Conservation (phyloP, 2,113 vertebrate species). For the Megalops atlanticus region DNA sequence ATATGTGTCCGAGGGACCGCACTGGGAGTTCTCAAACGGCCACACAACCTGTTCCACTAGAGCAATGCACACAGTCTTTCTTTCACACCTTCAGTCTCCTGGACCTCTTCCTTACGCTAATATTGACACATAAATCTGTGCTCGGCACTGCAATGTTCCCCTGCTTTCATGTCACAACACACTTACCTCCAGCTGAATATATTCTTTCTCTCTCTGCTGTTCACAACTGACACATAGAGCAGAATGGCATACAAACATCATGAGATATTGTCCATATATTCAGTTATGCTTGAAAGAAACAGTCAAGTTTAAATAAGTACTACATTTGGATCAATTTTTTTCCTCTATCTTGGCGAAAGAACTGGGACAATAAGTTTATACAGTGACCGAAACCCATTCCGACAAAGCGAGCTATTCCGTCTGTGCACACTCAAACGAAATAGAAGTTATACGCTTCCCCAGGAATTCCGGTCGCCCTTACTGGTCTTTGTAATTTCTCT, state of each 20-base stretch:
- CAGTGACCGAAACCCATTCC: neutral
- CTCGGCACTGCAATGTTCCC: neutral
- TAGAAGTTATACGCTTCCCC: neutral
- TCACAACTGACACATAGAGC: neutral
- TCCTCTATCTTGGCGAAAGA: neutral
- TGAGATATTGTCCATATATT: too few species aligned
- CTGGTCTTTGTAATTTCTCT: neutral
- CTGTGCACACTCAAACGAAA: neutral
- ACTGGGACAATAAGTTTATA: neutral
- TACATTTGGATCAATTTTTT: neutral
- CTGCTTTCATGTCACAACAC: neutral
- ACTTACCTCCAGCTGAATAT: neutral
- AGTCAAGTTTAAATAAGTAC: neutral
- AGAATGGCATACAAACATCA: neutral
- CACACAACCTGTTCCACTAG: too few species aligned
- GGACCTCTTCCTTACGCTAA: neutral
- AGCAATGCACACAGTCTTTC: too few species aligned
- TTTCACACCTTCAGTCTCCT: too few species aligned
- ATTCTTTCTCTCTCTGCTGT: neutral
- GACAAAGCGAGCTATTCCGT: neutral
- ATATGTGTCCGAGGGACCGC: too few species aligned
- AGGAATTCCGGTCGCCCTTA: neutral
- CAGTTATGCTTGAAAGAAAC: neutral
- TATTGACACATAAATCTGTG: neutral
- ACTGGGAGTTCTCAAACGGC: too few species aligned